Conservation (phyloP, 2,113 vertebrate genomes). For the Pogonocichla stellata region DNA sequence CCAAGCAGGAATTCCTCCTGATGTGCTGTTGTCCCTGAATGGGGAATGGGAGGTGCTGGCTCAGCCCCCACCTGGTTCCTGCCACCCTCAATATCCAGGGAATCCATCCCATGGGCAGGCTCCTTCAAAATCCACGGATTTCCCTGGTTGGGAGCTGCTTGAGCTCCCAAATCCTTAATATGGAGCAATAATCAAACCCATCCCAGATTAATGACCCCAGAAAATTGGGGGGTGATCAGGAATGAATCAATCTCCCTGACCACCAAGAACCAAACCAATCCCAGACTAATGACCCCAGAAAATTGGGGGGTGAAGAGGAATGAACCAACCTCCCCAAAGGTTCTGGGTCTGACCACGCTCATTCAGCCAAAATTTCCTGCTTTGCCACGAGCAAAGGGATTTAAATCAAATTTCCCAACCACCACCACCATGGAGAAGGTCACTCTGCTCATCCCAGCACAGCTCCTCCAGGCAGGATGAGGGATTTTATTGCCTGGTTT, state of each 20-base stretch:
- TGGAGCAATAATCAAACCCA: slow-evolving; percentile 63
- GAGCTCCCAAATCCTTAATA: slow-evolving; percentile 76
- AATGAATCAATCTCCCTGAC: too few species aligned
- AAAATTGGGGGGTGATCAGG: slow-evolving; percentile 33
- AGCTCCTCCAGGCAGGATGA: neutral
- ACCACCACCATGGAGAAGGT: neutral
- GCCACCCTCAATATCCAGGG: too few species aligned
- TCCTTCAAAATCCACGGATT: neutral
- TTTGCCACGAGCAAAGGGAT: slow-evolving; percentile 67
- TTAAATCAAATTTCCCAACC: slow-evolving; percentile 31
- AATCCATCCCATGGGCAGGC: neutral
- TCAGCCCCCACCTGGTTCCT: neutral
- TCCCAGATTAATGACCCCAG: slow-evolving; percentile 75
- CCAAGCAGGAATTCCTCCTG: neutral
- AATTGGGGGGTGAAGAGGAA: slow-evolving; percentile 63
- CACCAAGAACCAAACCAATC: slow-evolving; percentile 50
- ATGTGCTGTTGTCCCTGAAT: fast-evolving
- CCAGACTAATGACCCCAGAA: slow-evolving; percentile 76
- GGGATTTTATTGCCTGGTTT: neutral
- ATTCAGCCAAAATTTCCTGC: slow-evolving; percentile 37
- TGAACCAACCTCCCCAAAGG: slow-evolving; percentile 67
- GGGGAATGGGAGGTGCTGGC: neutral
- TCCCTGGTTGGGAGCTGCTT: slow-evolving; percentile 64
- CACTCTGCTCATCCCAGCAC: neutral
- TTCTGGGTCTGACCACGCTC: slow-evolving; percentile 76